A percentile compares a stretch with the other conserved stretches of the same genome.
Evolutionary conservation across 2,888 invertebrate genomes (phyloP).

Genomic region (Campoplex capitator): DNA sequence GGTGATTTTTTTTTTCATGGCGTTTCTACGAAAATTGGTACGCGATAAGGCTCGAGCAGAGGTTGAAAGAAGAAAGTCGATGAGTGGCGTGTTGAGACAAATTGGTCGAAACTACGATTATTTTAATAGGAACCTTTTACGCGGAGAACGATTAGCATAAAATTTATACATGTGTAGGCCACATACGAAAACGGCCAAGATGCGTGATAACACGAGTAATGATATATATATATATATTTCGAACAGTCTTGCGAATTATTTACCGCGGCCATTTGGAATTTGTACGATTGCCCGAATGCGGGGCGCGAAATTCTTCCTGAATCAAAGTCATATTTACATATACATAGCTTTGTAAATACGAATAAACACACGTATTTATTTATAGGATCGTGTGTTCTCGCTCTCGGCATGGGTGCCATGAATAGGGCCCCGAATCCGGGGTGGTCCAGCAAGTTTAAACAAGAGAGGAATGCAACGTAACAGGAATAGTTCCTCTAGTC

Average conservation of each 20-base stretch:
- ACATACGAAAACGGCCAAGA: neutral
- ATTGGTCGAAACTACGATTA: conserved; percentile 58
- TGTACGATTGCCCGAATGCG: conserved; percentile 36
- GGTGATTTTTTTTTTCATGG: conserved; percentile 4
- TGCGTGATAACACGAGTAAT: conserved; percentile 34
- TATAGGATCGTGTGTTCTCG: conserved; percentile 74
- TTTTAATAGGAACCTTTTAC: conserved; percentile 45
- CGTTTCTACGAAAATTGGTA: conserved; percentile 30
- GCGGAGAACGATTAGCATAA: conserved; percentile 51
- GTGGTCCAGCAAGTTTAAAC: conserved; percentile 83
- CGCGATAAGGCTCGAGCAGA: conserved; percentile 52
- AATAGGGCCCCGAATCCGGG: conserved; percentile 78
- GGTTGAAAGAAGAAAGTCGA: conserved; percentile 40
- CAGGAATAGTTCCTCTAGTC: conserved; percentile 83
- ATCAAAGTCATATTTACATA: conserved; percentile 38
- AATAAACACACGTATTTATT: conserved; percentile 4
- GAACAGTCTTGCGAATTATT: neutral
- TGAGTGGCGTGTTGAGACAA: conserved; percentile 46
- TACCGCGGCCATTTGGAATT: conserved; percentile 24
- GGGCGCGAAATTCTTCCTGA: conserved; percentile 55
- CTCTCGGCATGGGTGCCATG: conserved; percentile 80
- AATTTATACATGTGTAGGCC: conserved; percentile 30
- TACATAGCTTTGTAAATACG: neutral
- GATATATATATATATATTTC: conserved; percentile 7
- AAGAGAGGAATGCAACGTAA: conserved; percentile 83